These are phyloP conservation scores for Zosterops japonicus DNA, from an alignment of 2,113 vertebrate species.

Conservation along the genomic window DNA sequence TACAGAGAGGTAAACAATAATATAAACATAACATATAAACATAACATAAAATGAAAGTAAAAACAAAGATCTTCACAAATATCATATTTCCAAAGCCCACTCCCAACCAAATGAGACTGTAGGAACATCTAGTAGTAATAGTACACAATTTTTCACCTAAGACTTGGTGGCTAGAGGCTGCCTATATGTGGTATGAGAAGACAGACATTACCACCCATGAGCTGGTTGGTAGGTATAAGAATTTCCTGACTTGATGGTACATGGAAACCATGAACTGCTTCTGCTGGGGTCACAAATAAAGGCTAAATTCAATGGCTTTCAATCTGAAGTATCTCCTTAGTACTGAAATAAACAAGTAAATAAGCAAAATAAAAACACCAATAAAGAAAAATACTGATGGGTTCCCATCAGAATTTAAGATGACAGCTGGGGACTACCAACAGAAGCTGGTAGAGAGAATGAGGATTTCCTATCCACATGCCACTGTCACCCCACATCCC, in stretches of 20 bases:
- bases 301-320: background rate
- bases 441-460: background rate
- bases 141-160: background rate
- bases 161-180: background rate
- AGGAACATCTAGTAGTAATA: background rate
- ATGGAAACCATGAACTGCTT: background rate
- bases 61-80: background rate
- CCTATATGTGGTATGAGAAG: background rate
- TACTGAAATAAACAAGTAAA: background rate
- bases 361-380: background rate
- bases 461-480: background rate
- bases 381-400: background rate
- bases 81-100: background rate
- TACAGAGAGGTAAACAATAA: background rate
- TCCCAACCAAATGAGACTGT: background rate
- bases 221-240: background rate
- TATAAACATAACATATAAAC: background rate
- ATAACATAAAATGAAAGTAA: slow-evolving; percentile 19
- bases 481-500: background rate
- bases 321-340: background rate
- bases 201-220: background rate
- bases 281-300: background rate
- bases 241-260: background rate
- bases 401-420: background rate
- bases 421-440: background rate